phyloP scores from a whole-genome alignment of 2,888 invertebrate species.

The Macropis europaea region DNA sequence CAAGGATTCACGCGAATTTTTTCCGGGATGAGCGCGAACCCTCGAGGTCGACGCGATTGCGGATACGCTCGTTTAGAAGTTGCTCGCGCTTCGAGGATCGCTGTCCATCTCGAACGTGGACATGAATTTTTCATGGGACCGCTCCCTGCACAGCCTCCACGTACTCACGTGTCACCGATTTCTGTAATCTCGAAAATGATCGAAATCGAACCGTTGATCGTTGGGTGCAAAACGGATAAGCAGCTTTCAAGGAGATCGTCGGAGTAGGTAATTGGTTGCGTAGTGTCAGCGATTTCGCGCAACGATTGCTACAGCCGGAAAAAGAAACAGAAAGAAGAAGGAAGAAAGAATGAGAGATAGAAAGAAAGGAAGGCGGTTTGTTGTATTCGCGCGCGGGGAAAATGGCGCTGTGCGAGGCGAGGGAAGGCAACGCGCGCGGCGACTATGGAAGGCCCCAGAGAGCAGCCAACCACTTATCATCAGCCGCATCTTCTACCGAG shows the following conservation, averaged over 20 bases:
- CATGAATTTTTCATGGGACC: slow-evolving; percentile 26
- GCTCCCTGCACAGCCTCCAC: slow-evolving; percentile 3
- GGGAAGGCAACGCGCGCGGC: slow-evolving; percentile 54
- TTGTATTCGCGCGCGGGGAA: slow-evolving; percentile 50
- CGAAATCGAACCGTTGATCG: slow-evolving; percentile 5
- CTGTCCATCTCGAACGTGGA: background rate
- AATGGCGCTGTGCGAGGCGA: slow-evolving; percentile 53
- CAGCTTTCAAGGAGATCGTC: background rate
- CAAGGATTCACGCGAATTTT: background rate
- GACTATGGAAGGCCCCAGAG: slow-evolving; percentile 55
- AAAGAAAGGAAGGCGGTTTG: slow-evolving; percentile 2
- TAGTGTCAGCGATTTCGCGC: slow-evolving; percentile 54
- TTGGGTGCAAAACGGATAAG: background rate
- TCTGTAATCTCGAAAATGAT: slow-evolving; percentile 17
- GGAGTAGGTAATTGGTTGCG: slow-evolving; percentile 57
- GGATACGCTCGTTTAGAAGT: slow-evolving; percentile 7
- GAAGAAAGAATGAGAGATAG: background rate
- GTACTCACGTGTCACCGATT: slow-evolving; percentile 14
- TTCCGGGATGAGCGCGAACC: background rate
- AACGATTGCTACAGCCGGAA: slow-evolving; percentile 49
- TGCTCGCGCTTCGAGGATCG: slow-evolving; percentile 13
- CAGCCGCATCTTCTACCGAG: slow-evolving; percentile 76
- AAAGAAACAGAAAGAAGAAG: background rate
- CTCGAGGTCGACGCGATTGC: slow-evolving; percentile 20
- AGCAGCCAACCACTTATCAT: slow-evolving; percentile 76